A percentile compares a stretch with the other conserved stretches of the same genome.
These are phyloP conservation scores for Scopus umbretta DNA, from an alignment of 2,113 vertebrate genomes.

Conservation along the genomic window DNA sequence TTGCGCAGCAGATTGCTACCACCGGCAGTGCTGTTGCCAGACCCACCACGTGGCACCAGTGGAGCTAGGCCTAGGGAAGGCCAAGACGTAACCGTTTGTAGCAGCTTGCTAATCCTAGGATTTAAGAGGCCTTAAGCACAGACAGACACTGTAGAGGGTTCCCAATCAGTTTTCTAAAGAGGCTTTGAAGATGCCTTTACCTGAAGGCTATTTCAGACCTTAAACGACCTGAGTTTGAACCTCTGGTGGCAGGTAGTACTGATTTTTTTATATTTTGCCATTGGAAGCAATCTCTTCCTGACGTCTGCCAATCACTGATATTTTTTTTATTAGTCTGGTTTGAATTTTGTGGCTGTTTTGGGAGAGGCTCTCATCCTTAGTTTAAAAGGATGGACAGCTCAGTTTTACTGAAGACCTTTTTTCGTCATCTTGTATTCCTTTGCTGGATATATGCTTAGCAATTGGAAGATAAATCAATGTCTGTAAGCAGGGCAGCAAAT, in stretches of 20 bases:
- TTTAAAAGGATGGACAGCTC: background rate
- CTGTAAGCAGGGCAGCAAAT: background rate
- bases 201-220: background rate
- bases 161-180: conserved; percentile 28
- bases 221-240: background rate
- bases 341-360: background rate
- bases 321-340: background rate
- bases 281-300: background rate
- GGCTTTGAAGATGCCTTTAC: conserved; percentile 10
- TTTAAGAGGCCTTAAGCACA: background rate
- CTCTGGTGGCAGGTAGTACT: background rate
- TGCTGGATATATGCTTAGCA: background rate
- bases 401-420: background rate
- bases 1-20: background rate
- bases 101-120: background rate
- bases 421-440: background rate
- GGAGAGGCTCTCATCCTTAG: background rate
- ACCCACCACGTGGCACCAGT: background rate
- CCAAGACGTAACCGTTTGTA: background rate
- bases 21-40: background rate
- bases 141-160: background rate
- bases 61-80: background rate
- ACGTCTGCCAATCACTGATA: background rate
- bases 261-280: background rate
- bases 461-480: background rate